These are phyloP conservation scores for Tapirus terrestris DNA, from an alignment of 2,113 vertebrate genomes.

Conservation along the genomic window DNA sequence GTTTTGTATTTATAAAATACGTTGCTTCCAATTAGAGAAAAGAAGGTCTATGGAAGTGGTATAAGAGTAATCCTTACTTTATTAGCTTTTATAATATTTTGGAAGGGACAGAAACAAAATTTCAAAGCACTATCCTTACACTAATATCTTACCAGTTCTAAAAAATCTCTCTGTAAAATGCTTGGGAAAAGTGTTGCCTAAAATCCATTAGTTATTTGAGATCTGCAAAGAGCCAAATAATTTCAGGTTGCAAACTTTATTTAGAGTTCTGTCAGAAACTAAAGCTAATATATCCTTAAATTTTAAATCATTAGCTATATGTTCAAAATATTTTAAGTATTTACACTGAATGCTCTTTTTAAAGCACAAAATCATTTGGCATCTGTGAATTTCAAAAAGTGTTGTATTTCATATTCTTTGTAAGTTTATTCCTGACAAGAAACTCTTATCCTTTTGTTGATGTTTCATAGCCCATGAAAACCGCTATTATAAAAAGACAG, in stretches of 20 bases:
- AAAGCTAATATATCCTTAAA: not conserved
- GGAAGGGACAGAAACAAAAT: slow-evolving; percentile 41
- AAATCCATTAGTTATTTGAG: slow-evolving; percentile 43
- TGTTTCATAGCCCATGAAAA: slow-evolving; percentile 83
- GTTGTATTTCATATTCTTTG: slow-evolving; percentile 74
- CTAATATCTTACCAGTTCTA: slow-evolving; percentile 50
- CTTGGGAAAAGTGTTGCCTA: slow-evolving; percentile 36
- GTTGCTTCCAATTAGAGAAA: not conserved
- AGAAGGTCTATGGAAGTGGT: not conserved
- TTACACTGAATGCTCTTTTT: slow-evolving; percentile 54
- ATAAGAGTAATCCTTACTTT: not conserved
- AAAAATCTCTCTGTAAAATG: slow-evolving; percentile 36
- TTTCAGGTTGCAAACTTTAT: slow-evolving; percentile 59
- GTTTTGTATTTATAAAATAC: not conserved
- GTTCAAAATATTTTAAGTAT: slow-evolving; percentile 61
- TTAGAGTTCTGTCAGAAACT: not conserved
- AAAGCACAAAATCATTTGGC: slow-evolving; percentile 69
- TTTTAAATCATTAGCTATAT: not conserved
- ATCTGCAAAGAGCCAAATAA: slow-evolving; percentile 25
- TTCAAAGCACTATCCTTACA: slow-evolving; percentile 29
- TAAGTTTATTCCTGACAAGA: slow-evolving; percentile 79
- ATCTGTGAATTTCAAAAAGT: slow-evolving; percentile 50
- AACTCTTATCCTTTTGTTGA: slow-evolving; percentile 79
- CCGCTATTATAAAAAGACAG: slow-evolving; percentile 74
- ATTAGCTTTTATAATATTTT: not conserved